Conservation (phyloP, 2,113 vertebrate species). For the Sander lucioperca region DNA sequence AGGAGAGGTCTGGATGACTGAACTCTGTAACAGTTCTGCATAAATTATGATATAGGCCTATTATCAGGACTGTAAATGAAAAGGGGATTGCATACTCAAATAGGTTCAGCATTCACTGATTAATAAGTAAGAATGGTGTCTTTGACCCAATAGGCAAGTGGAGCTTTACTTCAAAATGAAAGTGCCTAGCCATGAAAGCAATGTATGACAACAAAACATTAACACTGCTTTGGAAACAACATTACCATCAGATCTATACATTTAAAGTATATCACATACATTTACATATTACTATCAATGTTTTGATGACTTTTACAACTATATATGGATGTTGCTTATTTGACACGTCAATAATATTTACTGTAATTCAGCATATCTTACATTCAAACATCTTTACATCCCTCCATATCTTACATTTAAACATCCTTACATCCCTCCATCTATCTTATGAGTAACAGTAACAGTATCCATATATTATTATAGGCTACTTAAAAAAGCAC, state of each 20-base stretch:
- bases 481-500: neutral
- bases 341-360: neutral
- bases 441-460: neutral
- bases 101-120: neutral
- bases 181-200: neutral
- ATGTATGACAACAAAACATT: neutral
- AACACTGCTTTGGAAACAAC: neutral
- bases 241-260: neutral
- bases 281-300: neutral
- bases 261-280: no score
- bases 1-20: neutral
- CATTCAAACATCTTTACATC: no score
- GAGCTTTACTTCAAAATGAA: neutral
- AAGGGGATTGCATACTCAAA: neutral
- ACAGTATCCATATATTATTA: neutral
- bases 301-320: neutral
- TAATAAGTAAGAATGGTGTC: neutral
- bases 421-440: no score
- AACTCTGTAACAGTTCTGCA: neutral
- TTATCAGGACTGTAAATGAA: neutral
- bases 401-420: no score
- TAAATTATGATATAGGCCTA: neutral
- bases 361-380: neutral
- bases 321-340: neutral
- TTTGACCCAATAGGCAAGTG: neutral